Evolutionary conservation across 1,140 invertebrate species (phyloP).

Genomic region (Sinonovacula constricta): DNA sequence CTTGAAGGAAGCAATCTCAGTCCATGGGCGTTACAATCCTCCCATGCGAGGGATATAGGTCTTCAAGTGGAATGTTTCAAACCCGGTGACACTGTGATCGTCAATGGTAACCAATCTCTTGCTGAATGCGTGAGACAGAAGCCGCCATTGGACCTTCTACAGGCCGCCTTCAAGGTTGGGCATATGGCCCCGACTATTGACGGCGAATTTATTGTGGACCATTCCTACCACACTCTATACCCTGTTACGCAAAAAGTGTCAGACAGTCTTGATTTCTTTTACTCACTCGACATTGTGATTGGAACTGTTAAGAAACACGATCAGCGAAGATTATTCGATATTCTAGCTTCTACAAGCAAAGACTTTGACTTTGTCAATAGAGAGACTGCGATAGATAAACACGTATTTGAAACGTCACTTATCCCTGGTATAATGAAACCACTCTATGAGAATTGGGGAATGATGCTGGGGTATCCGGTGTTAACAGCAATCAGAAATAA

Average conservation of each 20-base stretch:
- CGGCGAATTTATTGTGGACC: conserved; percentile 25
- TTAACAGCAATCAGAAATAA: conserved; percentile 18
- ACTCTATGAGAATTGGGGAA: conserved; percentile 13
- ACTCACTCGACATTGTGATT: conserved; percentile 26
- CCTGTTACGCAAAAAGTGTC: neutral
- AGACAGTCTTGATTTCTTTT: conserved; percentile 30
- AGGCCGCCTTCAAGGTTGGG: neutral
- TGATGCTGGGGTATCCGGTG: conserved; percentile 7
- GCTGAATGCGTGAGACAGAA: conserved; percentile 22
- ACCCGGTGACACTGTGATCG: neutral
- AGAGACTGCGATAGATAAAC: neutral
- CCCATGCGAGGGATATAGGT: conserved; percentile 22
- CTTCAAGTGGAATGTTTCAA: conserved; percentile 16
- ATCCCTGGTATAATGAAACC: conserved; percentile 26
- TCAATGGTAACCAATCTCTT: conserved; percentile 27
- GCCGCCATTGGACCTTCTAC: conserved; percentile 15
- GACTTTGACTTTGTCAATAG: no score
- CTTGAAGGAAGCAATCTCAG: conserved; percentile 25
- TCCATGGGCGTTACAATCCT: conserved; percentile 31
- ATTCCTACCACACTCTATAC: conserved; percentile 13
- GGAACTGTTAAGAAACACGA: conserved; percentile 17
- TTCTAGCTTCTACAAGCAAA: neutral
- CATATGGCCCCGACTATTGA: conserved; percentile 23
- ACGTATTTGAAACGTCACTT: conserved; percentile 11
- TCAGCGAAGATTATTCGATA: neutral